These are phyloP conservation scores for Trinorchestia longiramus DNA, from an alignment of 1,140 invertebrate genomes.

Conservation along the genomic window DNA sequence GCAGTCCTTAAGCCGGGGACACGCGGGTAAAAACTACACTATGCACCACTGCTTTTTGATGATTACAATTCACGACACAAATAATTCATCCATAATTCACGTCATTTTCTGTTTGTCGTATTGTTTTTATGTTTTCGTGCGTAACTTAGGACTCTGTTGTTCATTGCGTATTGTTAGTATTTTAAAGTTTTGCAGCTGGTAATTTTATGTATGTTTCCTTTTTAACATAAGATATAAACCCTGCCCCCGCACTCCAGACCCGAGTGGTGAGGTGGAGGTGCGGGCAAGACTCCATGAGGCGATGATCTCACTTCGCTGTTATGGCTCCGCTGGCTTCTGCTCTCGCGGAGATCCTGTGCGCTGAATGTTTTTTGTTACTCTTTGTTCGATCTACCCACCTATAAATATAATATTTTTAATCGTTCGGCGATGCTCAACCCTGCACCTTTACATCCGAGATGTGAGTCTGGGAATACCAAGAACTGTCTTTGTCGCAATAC, in stretches of 20 bases:
- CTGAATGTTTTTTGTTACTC: background rate
- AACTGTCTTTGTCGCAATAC: background rate
- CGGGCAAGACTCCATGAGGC: background rate
- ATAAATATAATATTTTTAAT: background rate
- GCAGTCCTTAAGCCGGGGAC: too few relatives aligned
- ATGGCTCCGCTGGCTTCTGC: background rate
- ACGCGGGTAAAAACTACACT: too few relatives aligned
- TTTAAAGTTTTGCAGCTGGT: too few relatives aligned
- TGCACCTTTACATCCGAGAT: background rate
- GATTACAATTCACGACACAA: too few relatives aligned
- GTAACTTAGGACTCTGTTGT: too few relatives aligned
- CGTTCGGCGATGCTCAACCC: background rate
- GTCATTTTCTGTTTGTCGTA: too few relatives aligned
- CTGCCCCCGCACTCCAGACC: background rate
- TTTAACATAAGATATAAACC: background rate
- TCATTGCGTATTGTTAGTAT: too few relatives aligned
- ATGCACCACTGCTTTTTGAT: too few relatives aligned
- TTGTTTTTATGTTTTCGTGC: too few relatives aligned
- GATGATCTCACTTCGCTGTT: conserved; percentile 7
- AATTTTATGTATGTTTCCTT: too few relatives aligned
- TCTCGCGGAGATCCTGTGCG: background rate
- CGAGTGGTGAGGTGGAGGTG: too few relatives aligned
- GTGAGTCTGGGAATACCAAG: background rate
- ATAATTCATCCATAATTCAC: too few relatives aligned
- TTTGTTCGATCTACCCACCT: background rate